Percentiles rank a stretch among this genome's conserved stretches.
These are phyloP conservation scores for Clangula hyemalis DNA, from an alignment of 2,797 vertebrate species.

Conservation along the genomic window DNA sequence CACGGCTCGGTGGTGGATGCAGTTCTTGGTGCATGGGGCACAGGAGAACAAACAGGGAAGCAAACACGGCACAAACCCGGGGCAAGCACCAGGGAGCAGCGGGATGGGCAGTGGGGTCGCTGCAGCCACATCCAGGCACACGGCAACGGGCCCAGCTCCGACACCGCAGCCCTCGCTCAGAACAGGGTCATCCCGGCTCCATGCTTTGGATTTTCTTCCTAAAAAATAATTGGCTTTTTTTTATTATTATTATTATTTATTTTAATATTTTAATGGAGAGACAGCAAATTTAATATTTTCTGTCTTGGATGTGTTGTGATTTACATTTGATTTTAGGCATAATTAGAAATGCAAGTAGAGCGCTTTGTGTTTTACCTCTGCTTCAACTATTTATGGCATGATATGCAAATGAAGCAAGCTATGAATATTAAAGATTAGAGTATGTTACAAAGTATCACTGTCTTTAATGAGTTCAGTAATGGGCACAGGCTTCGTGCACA, in stretches of 20 bases:
- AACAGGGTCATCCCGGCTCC: not conserved
- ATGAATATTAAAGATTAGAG: constrained; percentile 79
- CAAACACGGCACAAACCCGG: too few relatives aligned
- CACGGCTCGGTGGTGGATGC: not conserved
- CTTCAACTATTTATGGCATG: constrained; percentile 81
- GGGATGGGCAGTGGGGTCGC: too few relatives aligned
- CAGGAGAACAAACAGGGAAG: too few relatives aligned
- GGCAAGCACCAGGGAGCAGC: too few relatives aligned
- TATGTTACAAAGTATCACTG: constrained; percentile 45
- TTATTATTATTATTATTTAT: not conserved
- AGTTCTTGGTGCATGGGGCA: not conserved
- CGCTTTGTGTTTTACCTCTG: constrained; percentile 81
- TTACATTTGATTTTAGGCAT: constrained; percentile 77
- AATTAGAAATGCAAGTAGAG: constrained; percentile 81
- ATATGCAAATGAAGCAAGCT: constrained; percentile 76
- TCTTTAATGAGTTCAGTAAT: constrained; percentile 60
- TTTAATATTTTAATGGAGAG: not conserved
- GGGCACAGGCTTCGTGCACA: constrained; percentile 25
- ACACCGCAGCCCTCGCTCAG: not conserved
- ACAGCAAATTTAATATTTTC: constrained; percentile 68
- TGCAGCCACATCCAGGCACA: not conserved
- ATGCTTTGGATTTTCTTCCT: not conserved
- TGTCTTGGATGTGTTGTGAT: constrained; percentile 69
- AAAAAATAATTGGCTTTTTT: not conserved
- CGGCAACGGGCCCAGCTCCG: not conserved